A percentile compares a stretch with the other conserved stretches of the same genome.
Evolutionary conservation across 1,140 invertebrate genomes (phyloP).

Genomic region (Oscheius sp.): DNA sequence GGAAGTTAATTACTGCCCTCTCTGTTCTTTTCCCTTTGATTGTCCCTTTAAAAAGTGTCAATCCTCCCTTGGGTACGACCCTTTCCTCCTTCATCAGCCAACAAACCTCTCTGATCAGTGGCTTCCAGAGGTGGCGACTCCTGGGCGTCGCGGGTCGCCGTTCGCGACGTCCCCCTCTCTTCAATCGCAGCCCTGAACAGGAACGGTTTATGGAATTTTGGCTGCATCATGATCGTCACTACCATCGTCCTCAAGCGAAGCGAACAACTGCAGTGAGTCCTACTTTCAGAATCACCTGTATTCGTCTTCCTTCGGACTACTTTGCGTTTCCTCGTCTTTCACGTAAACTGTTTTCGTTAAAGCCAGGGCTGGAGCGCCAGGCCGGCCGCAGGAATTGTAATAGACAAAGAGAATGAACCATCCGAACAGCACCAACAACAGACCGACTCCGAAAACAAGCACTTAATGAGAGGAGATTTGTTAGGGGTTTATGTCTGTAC

Average conservation of each 20-base stretch:
- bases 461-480: conserved; percentile 9
- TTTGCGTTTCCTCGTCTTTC: neutral
- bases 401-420: conserved; percentile 38
- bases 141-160: neutral
- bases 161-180: neutral
- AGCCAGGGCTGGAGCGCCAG: neutral
- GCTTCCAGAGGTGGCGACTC: neutral
- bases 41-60: neutral
- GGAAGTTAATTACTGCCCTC: neutral
- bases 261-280: conserved; percentile 31
- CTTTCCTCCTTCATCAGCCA: neutral
- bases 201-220: conserved; percentile 36
- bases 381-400: conserved; percentile 29
- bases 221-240: conserved; percentile 34
- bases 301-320: neutral
- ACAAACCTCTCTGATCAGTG: conserved; percentile 2
- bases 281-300: neutral
- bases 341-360: neutral
- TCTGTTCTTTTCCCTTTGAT: too few species aligned
- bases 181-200: conserved; percentile 30
- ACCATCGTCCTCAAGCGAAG: conserved; percentile 27
- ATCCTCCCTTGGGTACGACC: too few species aligned
- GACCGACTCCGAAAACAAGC: conserved; percentile 18
- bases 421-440: conserved; percentile 19
- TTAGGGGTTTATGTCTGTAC: neutral